These are phyloP conservation scores for Rhaphigaster nebulosa DNA, from an alignment of 2,888 invertebrate genomes.

Conservation along the genomic window DNA sequence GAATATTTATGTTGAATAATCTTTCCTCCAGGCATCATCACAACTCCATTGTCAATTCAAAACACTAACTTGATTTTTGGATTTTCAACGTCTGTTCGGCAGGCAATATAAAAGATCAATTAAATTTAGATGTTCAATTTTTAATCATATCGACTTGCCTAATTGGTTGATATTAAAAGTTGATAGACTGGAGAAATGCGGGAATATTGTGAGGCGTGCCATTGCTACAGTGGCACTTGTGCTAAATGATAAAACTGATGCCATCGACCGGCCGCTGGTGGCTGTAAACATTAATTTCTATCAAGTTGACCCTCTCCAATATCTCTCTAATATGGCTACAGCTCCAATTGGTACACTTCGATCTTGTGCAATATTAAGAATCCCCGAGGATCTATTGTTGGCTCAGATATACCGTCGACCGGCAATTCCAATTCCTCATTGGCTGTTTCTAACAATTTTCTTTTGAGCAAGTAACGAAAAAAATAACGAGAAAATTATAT, in stretches of 20 bases:
- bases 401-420: neutral
- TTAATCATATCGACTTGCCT: neutral
- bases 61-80: too few relatives aligned
- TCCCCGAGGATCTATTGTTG: neutral
- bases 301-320: neutral
- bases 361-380: constrained; percentile 20
- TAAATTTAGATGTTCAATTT: neutral
- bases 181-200: neutral
- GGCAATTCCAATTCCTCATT: neutral
- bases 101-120: too few relatives aligned
- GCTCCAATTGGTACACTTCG: neutral
- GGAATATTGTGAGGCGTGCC: neutral
- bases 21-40: too few relatives aligned
- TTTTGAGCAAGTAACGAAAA: neutral
- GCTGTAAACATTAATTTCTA: constrained; percentile 35
- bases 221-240: neutral
- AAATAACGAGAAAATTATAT: neutral
- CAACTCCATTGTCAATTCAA: too few relatives aligned
- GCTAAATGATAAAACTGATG: constrained; percentile 26
- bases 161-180: neutral
- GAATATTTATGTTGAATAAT: too few relatives aligned
- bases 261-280: neutral
- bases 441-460: neutral
- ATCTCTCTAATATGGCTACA: neutral
- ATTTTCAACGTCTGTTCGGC: too few relatives aligned